Evolutionary conservation across 2,797 vertebrate genomes (phyloP), one percentile per base, ranked within the genome.

Genomic region (Lerista edwardsae): DNA sequence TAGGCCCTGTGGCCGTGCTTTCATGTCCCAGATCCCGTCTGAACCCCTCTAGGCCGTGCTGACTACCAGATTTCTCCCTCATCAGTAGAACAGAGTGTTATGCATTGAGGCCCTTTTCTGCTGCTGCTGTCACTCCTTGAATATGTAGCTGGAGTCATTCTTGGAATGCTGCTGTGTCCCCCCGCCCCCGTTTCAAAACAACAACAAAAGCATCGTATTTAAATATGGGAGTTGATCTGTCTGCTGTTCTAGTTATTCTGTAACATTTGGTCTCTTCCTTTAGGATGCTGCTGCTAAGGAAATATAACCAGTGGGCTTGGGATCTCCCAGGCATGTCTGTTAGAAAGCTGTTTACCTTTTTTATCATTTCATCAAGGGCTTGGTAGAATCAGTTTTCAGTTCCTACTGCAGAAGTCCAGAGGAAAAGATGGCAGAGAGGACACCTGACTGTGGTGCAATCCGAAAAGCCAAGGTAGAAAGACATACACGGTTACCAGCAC

Each of bases 261-360:
- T n/a, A n/a, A n/a, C n/a, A 2, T 1, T 69, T 29, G 11, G 7
- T 77, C 39, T 84, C 27, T 62, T 51, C n/a, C 12, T 1, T 78
- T 10, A 65, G 29, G 2, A n/a, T 31, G 29, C 8, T 11, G 29
- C 71, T n/a, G 0, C 14, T 23, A 2, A 25, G 12, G 55, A 62
- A 5, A 11, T 3, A 0, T 1, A 9, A 23, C 0, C 44, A 9
- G 9, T 3, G 3, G 1, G 2, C 6, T 6, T 76, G 14, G 64
- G n/a, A 3, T 0, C 31, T 27, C 31, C 41, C 0, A 0, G 0
- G 1, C 68, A 44, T 65, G 14, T 17, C 21, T 0, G 1, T 1
- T 11, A 3, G 1, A 15, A 55, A 23, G 4, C 61, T 47, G 39
- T 65, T 15, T 62, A 61, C 0, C 0, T 27, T 19, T 0, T 67